phyloP scores from a whole-genome alignment of 2,113 vertebrate species.

The Setophaga kirtlandii region DNA sequence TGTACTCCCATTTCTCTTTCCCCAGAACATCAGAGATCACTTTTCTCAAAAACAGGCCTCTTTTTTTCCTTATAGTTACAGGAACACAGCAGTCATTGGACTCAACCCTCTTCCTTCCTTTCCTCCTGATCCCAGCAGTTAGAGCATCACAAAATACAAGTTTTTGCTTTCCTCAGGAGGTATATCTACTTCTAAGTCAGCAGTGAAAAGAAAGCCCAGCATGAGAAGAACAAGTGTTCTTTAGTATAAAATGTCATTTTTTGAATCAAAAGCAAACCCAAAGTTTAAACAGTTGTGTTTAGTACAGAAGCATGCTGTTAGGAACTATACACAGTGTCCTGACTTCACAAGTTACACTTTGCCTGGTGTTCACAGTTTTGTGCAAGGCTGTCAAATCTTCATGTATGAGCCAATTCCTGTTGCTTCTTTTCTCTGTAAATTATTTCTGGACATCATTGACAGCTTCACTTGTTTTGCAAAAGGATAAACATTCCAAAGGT shows the following conservation, averaged over 20 bases:
- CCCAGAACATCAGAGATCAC: neutral
- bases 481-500: neutral
- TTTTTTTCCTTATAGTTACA: neutral
- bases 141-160: neutral
- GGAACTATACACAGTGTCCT: accelerated
- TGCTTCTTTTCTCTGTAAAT: neutral
- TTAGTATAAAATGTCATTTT: neutral
- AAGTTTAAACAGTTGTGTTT: neutral
- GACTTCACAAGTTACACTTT: neutral
- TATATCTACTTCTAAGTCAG: neutral
- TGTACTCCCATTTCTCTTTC: neutral
- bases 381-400: neutral
- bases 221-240: neutral
- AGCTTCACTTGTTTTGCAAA: neutral
- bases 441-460: neutral
- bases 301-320: neutral
- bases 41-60: neutral
- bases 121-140: neutral
- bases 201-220: neutral
- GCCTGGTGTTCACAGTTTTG: neutral
- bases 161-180: neutral
- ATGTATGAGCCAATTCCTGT: neutral
- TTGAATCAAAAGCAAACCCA: neutral
- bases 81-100: neutral
- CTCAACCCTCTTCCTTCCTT: neutral